Conservation (phyloP, 2,113 vertebrate genomes). For the Oryzias woworae region DNA sequence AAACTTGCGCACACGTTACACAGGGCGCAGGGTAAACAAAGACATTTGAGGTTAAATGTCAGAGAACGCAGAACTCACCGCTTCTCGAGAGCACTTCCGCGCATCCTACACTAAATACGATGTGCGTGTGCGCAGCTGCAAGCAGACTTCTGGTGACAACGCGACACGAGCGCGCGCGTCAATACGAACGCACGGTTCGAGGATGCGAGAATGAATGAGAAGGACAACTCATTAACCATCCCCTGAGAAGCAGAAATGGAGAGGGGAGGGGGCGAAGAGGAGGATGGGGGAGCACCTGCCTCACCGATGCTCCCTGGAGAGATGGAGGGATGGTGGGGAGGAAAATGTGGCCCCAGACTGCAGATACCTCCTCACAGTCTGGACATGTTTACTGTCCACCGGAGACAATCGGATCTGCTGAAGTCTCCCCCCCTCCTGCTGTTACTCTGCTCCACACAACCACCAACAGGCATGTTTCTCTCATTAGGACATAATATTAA, state of each 20-base stretch:
- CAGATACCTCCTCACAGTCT: conserved; percentile 61
- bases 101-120: conserved; percentile 35
- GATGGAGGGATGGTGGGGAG: conserved; percentile 53
- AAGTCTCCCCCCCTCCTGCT: conserved; percentile 38
- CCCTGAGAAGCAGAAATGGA: conserved; percentile 18
- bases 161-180: conserved; percentile 14
- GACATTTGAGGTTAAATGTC: conserved; percentile 23
- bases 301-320: conserved; percentile 64
- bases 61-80: conserved; percentile 56
- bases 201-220: conserved; percentile 34
- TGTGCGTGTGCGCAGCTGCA: conserved; percentile 8
- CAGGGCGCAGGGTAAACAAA: conserved; percentile 14
- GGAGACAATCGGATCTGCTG: conserved; percentile 54
- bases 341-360: conserved; percentile 63
- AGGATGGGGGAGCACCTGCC: conserved; percentile 67
- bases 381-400: conserved; percentile 69
- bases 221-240: conserved; percentile 61
- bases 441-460: conserved; percentile 9
- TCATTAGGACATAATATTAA: conserved; percentile 6
- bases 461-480: conserved; percentile 11
- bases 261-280: conserved; percentile 8
- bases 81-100: conserved; percentile 19
- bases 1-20: not conserved
- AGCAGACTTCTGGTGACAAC: not conserved
- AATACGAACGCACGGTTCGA: conserved; percentile 4